Conservation (phyloP, 1,140 invertebrate genomes). For the Eurosta solidaginis region DNA sequence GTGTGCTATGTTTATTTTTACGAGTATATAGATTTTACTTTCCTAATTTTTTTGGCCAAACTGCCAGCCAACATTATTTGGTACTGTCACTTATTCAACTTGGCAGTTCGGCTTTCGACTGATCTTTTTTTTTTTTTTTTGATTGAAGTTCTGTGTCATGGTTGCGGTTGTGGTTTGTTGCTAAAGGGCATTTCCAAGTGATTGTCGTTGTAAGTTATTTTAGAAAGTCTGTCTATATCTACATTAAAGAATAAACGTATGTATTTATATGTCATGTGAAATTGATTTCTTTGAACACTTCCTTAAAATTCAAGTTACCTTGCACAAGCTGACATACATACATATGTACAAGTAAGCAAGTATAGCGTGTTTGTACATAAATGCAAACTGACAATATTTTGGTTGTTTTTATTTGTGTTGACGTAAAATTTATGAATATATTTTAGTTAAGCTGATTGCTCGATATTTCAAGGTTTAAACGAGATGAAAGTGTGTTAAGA, state of each 20-base stretch:
- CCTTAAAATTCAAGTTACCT: neutral
- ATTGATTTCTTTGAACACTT: conserved; percentile 20
- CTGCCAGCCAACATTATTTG: conserved; percentile 13
- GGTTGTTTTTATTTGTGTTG: neutral
- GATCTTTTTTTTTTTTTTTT: conserved; percentile 17
- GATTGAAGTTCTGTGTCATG: neutral
- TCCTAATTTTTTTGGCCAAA: neutral
- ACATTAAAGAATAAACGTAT: neutral
- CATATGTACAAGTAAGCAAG: neutral
- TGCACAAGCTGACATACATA: neutral
- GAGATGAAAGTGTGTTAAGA: neutral
- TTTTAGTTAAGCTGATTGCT: neutral
- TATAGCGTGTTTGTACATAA: neutral
- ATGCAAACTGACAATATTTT: neutral
- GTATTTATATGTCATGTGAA: neutral
- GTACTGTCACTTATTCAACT: neutral
- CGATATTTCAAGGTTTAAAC: neutral
- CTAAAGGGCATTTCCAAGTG: neutral
- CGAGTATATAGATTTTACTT: neutral
- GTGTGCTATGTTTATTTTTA: neutral
- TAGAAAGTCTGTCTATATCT: neutral
- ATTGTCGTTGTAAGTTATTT: neutral
- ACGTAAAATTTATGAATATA: neutral
- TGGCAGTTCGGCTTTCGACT: neutral
- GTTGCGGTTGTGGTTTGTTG: neutral